phyloP scores from a whole-genome alignment of 2,113 vertebrate species.

The Leucosticte australis region DNA sequence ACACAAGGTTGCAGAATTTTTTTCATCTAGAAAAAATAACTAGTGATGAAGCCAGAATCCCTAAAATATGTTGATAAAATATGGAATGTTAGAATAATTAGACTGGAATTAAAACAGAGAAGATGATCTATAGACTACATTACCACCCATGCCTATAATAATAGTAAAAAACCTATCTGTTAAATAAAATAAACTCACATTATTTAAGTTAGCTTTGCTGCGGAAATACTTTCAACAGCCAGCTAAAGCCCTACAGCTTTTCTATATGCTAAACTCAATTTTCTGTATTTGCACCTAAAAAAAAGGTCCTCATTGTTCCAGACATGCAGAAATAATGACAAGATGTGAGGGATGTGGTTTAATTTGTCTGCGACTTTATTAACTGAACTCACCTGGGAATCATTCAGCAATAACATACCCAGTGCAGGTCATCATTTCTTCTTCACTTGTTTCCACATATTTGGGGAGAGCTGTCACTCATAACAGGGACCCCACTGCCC shows the following conservation, averaged over 20 bases:
- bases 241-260: not conserved
- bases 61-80: not conserved
- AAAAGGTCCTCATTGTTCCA: not conserved
- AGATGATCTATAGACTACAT: not conserved
- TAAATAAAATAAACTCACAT: not conserved
- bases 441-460: slow-evolving; percentile 40
- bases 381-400: slow-evolving; percentile 62
- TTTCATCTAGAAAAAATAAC: not conserved
- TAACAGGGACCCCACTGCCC: slow-evolving; percentile 18
- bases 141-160: not conserved
- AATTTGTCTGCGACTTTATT: slow-evolving; percentile 60
- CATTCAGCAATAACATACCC: slow-evolving; percentile 56
- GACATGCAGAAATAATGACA: slow-evolving; percentile 51
- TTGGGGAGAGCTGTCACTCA: slow-evolving; percentile 61
- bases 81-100: not conserved
- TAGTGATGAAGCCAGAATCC: not conserved
- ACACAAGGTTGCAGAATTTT: not conserved
- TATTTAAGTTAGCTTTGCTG: not conserved
- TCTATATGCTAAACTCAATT: not conserved
- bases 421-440: slow-evolving; percentile 34
- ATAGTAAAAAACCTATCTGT: not conserved
- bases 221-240: not conserved
- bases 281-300: not conserved
- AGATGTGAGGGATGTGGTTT: slow-evolving; percentile 49
- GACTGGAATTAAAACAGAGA: not conserved